phyloP scores from a whole-genome alignment of 2,797 vertebrate species.

The Pelobates cultripes region DNA sequence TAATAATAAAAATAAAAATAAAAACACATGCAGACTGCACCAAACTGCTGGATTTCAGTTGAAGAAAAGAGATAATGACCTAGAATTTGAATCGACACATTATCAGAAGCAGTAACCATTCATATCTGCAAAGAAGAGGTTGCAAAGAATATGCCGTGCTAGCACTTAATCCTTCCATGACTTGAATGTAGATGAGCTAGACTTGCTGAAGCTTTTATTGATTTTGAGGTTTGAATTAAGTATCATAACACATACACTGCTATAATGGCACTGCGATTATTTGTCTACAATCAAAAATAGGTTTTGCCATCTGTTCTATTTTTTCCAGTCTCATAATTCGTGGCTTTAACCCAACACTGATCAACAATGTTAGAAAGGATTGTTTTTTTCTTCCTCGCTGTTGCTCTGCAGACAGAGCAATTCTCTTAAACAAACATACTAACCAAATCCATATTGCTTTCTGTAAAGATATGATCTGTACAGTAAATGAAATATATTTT shows the following conservation, averaged over 20 bases:
- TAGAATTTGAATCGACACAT: constrained; percentile 17
- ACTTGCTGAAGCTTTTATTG: constrained; percentile 20
- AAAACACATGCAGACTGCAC: neutral
- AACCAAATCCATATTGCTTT: too few species aligned
- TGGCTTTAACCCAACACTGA: constrained; percentile 22
- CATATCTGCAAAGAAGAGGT: constrained; percentile 17
- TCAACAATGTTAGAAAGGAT: neutral
- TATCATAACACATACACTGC: neutral
- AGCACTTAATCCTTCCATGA: constrained; percentile 25
- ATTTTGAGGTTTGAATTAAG: constrained; percentile 37
- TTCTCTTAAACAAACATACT: too few species aligned
- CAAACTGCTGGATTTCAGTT: constrained; percentile 45
- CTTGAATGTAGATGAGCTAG: constrained; percentile 40
- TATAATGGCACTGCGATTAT: neutral
- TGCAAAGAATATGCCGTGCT: neutral
- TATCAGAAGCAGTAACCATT: constrained; percentile 40
- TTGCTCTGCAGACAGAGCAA: too few species aligned
- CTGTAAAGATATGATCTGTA: neutral
- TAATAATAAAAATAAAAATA: neutral
- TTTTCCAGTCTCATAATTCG: constrained; percentile 9
- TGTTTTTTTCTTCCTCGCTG: neutral
- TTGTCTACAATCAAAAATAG: neutral
- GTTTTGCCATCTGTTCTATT: constrained; percentile 12
- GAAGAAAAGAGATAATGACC: constrained; percentile 39
- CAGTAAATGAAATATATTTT: neutral